Evolutionary conservation across 2,113 vertebrate species (phyloP).

Genomic region (Alligator mississippiensis): DNA sequence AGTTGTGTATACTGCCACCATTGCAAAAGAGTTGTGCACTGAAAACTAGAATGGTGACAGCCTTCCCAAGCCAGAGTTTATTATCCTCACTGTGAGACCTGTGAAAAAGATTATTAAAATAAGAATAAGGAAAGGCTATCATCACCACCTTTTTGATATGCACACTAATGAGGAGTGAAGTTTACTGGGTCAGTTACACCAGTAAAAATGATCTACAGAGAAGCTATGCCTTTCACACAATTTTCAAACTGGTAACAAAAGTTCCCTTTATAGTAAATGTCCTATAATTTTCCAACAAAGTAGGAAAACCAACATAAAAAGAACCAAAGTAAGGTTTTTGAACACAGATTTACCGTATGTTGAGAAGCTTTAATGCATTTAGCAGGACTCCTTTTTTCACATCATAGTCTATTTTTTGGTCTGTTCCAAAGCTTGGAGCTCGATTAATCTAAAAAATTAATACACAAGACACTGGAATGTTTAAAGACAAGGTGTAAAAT

Average conservation of each 20-base stretch:
- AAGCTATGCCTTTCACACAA: slow-evolving; percentile 12
- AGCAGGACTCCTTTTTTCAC: slow-evolving; percentile 95
- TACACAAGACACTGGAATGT: slow-evolving; percentile 13
- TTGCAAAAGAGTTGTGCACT: neutral
- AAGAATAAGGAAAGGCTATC: neutral
- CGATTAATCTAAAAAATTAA: slow-evolving; percentile 92
- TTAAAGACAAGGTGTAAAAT: neutral
- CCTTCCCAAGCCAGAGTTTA: neutral
- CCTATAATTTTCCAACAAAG: neutral
- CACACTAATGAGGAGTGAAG: neutral
- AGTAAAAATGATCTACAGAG: neutral
- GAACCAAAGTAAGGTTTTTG: neutral
- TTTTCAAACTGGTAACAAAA: neutral
- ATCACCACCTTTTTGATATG: neutral
- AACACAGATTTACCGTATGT: slow-evolving; percentile 86
- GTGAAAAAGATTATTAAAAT: neutral
- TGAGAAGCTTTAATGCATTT: slow-evolving; percentile 93
- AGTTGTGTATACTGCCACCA: neutral
- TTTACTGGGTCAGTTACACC: neutral
- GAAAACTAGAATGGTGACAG: neutral
- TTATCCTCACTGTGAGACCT: neutral
- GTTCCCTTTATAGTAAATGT: neutral
- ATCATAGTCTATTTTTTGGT: slow-evolving; percentile 98
- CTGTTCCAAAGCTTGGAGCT: slow-evolving; percentile 97
- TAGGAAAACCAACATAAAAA: neutral